Percentiles rank a stretch among this genome's conserved stretches.
These are phyloP conservation scores for Siderastrea siderea DNA, from an alignment of 92 coral and sea anemone species.

Conservation along the genomic window DNA sequence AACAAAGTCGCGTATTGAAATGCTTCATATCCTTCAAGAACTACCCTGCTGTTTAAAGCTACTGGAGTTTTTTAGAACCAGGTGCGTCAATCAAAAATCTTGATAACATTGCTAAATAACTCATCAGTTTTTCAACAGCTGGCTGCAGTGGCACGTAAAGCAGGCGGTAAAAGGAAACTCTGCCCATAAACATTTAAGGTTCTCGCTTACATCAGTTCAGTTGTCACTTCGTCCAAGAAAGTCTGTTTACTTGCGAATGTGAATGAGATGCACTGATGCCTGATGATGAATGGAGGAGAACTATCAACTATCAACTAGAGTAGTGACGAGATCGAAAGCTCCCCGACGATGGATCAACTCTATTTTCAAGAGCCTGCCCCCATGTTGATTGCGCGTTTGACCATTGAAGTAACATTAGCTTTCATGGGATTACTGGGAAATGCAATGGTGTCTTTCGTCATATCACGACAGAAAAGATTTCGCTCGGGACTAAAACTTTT, in stretches of 20 bases:
- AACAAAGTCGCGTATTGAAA: not conserved
- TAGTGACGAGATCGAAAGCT: not conserved
- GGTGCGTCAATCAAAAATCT: not conserved
- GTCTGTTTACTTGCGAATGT: not conserved
- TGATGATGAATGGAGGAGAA: conserved; percentile 8
- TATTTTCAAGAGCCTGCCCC: conserved; percentile 64
- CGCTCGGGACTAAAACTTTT: conserved; percentile 68
- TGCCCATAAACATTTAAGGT: not conserved
- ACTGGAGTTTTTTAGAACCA: not conserved
- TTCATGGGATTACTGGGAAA: conserved; percentile 85
- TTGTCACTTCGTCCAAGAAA: not conserved
- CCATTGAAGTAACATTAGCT: conserved; percentile 68
- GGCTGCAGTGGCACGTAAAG: not conserved
- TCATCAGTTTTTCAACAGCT: not conserved
- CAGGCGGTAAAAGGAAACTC: not conserved
- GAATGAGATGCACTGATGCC: not conserved
- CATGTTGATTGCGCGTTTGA: conserved; percentile 57
- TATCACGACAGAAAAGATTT: conserved; percentile 58
- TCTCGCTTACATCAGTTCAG: not conserved
- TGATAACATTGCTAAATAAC: not conserved
- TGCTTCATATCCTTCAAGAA: conserved; percentile 10
- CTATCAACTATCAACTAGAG: not conserved
- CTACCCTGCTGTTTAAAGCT: not conserved
- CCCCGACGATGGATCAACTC: conserved; percentile 1
- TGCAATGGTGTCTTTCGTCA: conserved; percentile 62